These are phyloP conservation scores for Natrix natrix DNA, from an alignment of 2,797 vertebrate species.

Conservation along the genomic window DNA sequence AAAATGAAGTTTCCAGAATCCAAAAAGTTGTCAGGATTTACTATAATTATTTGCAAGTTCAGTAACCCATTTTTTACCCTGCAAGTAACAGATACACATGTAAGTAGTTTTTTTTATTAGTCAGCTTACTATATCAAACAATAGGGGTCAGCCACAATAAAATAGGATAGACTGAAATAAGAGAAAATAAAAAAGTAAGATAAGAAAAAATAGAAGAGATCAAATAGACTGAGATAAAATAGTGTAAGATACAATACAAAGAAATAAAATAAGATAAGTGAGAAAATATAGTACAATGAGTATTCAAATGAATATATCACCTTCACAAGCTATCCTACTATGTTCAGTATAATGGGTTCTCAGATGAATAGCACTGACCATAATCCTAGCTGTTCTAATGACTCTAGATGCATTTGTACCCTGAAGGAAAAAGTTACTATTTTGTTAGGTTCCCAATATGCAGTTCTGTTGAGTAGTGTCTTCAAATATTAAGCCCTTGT, in stretches of 20 bases:
- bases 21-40: neutral
- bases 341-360: neutral
- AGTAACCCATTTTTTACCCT: neutral
- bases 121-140: neutral
- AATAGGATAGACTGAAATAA: neutral
- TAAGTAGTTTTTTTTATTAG: neutral
- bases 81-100: neutral
- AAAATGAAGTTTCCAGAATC: neutral
- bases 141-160: neutral
- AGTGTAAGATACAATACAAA: neutral
- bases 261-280: neutral
- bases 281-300: neutral
- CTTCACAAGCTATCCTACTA: neutral
- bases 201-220: neutral
- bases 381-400: neutral
- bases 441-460: neutral
- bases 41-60: neutral
- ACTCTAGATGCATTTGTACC: neutral
- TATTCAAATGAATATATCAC: neutral
- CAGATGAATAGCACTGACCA: neutral
- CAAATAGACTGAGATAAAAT: neutral
- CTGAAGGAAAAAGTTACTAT: neutral
- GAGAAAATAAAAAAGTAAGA: neutral
- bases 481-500: neutral
- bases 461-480: neutral